Evolutionary conservation across 2,888 invertebrate species (phyloP).

Genomic region (Hipparchia sbordonii): DNA sequence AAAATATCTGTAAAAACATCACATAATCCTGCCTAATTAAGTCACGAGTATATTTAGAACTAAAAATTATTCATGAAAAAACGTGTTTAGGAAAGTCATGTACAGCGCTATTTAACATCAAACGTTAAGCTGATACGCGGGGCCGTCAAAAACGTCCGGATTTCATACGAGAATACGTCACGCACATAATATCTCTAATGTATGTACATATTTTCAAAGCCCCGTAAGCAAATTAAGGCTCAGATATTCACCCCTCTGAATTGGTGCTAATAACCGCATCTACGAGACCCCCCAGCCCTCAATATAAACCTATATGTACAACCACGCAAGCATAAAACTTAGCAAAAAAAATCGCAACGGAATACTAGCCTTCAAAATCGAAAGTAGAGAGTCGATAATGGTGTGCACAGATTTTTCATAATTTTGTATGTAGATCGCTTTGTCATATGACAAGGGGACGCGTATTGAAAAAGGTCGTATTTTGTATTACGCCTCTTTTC

Average conservation of each 20-base stretch:
- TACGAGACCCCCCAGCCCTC: slow-evolving; percentile 47
- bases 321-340: slow-evolving; percentile 29
- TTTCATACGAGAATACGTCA: slow-evolving; percentile 35
- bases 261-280: slow-evolving; percentile 75
- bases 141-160: slow-evolving; percentile 35
- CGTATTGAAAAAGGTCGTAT: slow-evolving; percentile 46
- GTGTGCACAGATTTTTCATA: slow-evolving; percentile 39
- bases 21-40: not conserved
- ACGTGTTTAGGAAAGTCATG: slow-evolving; percentile 7
- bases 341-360: slow-evolving; percentile 45
- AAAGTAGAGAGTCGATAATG: slow-evolving; percentile 23
- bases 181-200: slow-evolving; percentile 47
- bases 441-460: slow-evolving; percentile 46
- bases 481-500: slow-evolving; percentile 43
- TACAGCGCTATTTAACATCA: slow-evolving; percentile 33
- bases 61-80: slow-evolving; percentile 4
- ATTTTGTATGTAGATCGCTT: slow-evolving; percentile 45
- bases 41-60: not conserved
- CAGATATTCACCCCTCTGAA: slow-evolving; percentile 78
- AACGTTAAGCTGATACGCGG: slow-evolving; percentile 32
- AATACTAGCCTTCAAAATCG: slow-evolving; percentile 19
- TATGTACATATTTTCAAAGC: slow-evolving; percentile 70
- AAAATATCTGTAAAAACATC: not conserved
- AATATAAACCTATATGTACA: slow-evolving; percentile 22
- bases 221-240: slow-evolving; percentile 74